Evolutionary conservation across 2,113 vertebrate species (phyloP).

Genomic region (Psettodes erumei): DNA sequence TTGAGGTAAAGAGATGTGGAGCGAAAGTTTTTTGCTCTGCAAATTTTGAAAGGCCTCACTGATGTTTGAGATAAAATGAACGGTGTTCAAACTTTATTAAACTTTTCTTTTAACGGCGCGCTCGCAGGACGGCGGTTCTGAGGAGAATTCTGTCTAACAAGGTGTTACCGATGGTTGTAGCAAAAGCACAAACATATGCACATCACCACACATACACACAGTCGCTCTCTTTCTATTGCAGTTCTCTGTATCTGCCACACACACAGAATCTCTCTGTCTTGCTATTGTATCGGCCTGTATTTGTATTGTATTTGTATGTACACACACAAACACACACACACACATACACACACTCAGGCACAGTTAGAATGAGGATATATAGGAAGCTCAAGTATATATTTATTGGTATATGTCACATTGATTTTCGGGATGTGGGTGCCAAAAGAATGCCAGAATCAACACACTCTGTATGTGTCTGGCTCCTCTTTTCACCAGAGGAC

Average conservation of each 20-base stretch:
- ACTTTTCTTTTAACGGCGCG: constrained; percentile 57
- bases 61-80: constrained; percentile 73
- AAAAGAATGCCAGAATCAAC: constrained; percentile 49
- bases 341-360: neutral
- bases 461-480: constrained; percentile 27
- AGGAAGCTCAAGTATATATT: constrained; percentile 17
- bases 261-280: no score
- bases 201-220: neutral
- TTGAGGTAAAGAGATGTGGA: constrained; percentile 54
- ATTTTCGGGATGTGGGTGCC: constrained; percentile 37
- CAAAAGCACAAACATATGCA: constrained; percentile 26
- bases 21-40: constrained; percentile 59
- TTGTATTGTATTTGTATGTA: no score
- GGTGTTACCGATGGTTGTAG: constrained; percentile 35
- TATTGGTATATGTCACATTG: constrained; percentile 37
- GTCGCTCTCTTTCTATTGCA: neutral
- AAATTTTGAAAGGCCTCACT: constrained; percentile 67
- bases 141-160: constrained; percentile 49
- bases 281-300: no score
- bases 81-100: constrained; percentile 72
- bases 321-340: neutral
- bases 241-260: neutral
- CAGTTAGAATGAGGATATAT: neutral
- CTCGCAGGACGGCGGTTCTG: constrained; percentile 52
- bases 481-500: constrained; percentile 57